Evolutionary conservation across 2,113 vertebrate genomes (phyloP).

Genomic region (Oryctolagus cuniculus): DNA sequence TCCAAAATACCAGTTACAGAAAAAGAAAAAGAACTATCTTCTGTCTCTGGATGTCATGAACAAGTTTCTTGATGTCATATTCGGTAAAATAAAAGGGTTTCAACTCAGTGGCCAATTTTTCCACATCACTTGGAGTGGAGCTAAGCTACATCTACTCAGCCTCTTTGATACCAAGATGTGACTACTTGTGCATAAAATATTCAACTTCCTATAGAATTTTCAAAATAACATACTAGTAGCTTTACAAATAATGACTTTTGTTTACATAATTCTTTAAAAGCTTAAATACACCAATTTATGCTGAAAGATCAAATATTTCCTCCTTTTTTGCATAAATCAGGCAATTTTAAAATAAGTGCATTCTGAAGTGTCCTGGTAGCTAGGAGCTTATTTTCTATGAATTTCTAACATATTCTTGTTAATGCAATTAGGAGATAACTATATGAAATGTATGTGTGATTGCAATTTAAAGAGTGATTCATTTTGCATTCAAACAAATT

Average conservation of each 20-base stretch:
- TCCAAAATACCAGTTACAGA: not conserved
- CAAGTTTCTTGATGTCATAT: not conserved
- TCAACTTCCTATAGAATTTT: not conserved
- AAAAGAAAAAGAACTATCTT: not conserved
- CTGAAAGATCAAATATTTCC: not conserved
- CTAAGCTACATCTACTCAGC: not conserved
- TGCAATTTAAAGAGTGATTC: not conserved
- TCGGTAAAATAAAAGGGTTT: not conserved
- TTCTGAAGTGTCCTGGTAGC: not conserved
- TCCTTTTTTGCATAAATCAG: not conserved
- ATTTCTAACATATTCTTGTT: constrained; percentile 13
- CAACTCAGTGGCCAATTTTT: not conserved
- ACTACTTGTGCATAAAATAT: not conserved
- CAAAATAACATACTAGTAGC: not conserved
- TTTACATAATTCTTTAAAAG: not conserved
- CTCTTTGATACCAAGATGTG: not conserved
- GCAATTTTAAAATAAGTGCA: not conserved
- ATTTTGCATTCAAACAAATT: not conserved
- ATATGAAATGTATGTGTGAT: not conserved
- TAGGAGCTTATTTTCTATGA: not conserved
- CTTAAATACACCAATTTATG: not conserved
- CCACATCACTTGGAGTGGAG: not conserved
- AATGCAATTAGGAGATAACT: constrained; percentile 32
- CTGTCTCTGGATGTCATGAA: not conserved
- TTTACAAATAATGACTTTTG: not conserved